These are phyloP conservation scores for Paratilapia polleni DNA, from an alignment of 2,113 vertebrate genomes.

Conservation along the genomic window DNA sequence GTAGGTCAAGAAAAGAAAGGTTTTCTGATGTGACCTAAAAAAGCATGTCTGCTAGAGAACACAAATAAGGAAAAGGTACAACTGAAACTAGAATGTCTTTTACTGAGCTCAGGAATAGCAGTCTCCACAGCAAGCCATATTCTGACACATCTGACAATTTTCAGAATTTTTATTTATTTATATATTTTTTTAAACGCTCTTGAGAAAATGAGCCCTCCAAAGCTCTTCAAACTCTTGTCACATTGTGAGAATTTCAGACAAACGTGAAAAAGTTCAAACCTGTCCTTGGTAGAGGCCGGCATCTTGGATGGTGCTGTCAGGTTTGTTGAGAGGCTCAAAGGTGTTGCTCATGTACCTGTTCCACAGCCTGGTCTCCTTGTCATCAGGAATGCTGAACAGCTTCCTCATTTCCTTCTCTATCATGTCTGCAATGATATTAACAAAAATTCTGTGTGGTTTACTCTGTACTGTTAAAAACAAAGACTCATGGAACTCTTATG, in stretches of 20 bases:
- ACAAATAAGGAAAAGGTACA: neutral
- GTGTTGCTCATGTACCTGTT: slow-evolving; percentile 99
- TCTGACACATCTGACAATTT: neutral
- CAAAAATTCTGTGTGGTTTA: neutral
- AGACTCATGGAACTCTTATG: neutral
- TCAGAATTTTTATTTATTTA: neutral
- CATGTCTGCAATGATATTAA: slow-evolving; percentile 80
- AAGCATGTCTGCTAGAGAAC: neutral
- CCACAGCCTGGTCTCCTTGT: slow-evolving; percentile 98
- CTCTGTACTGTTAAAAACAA: neutral
- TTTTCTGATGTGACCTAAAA: neutral
- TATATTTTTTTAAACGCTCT: neutral
- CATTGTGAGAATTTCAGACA: neutral
- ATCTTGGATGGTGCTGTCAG: slow-evolving; percentile 98
- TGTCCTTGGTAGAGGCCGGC: slow-evolving; percentile 98
- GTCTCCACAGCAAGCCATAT: slow-evolving; percentile 5
- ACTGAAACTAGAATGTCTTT: neutral
- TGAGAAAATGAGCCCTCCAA: neutral
- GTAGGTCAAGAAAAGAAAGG: neutral
- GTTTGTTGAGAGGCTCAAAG: slow-evolving; percentile 97
- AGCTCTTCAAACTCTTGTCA: neutral
- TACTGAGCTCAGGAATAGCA: neutral
- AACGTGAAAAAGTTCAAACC: slow-evolving; percentile 78
- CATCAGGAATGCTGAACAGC: slow-evolving; percentile 94
- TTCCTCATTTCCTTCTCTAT: slow-evolving; percentile 99